Evolutionary conservation across 1,140 invertebrate species (phyloP).

Genomic region (Sycophila sp.): DNA sequence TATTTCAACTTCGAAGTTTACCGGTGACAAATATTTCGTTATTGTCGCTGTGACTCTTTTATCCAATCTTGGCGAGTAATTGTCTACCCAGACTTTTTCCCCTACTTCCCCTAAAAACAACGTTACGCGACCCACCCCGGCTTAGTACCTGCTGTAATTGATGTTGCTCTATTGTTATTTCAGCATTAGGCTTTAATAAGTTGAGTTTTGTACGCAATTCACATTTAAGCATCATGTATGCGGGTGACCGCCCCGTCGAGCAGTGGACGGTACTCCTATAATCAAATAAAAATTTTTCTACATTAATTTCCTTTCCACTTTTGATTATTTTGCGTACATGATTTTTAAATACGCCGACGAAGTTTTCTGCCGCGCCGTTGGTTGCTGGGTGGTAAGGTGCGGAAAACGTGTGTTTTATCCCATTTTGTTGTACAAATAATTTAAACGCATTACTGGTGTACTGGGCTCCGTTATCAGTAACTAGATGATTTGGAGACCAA

Average conservation of each 20-base stretch:
- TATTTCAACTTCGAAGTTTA: constrained; percentile 10
- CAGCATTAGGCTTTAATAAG: neutral
- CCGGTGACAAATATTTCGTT: neutral
- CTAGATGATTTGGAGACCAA: constrained; percentile 40
- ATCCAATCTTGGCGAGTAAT: neutral
- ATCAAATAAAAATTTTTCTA: constrained; percentile 30
- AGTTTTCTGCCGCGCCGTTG: constrained; percentile 54
- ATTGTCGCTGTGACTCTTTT: neutral
- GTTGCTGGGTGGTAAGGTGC: constrained; percentile 53
- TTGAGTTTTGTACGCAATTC: neutral
- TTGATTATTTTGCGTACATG: constrained; percentile 45
- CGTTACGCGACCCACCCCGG: neutral
- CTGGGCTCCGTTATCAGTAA: constrained; percentile 31
- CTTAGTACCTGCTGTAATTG: neutral
- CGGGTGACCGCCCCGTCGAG: constrained; percentile 12
- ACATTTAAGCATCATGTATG: constrained; percentile 13
- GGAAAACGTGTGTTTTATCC: constrained; percentile 48
- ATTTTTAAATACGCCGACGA: constrained; percentile 52
- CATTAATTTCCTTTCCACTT: constrained; percentile 1
- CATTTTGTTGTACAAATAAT: constrained; percentile 42
- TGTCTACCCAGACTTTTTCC: constrained; percentile 3
- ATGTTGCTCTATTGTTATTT: neutral
- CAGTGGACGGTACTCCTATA: neutral
- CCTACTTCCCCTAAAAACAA: neutral
- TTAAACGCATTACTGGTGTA: constrained; percentile 44